Percentiles rank a stretch among this genome's conserved stretches.
Conservation (phyloP, 2,888 invertebrate species). For the Portevinia maculata region DNA sequence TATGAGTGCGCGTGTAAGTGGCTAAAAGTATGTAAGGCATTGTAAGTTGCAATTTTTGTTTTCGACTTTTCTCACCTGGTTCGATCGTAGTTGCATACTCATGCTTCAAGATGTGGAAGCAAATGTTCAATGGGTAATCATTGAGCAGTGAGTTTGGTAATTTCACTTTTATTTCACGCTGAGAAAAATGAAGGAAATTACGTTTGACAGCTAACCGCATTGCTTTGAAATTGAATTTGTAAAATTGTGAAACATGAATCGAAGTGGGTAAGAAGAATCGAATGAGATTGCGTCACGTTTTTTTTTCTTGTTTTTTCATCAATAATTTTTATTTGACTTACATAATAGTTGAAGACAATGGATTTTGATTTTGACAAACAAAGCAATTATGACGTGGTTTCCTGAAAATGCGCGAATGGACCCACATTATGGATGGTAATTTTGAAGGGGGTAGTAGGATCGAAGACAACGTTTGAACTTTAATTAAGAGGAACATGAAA, state of each 20-base stretch:
- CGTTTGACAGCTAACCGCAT: conserved; percentile 21
- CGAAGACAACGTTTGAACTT: no score
- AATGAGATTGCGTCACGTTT: neutral
- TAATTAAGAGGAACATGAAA: no score
- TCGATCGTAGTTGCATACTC: conserved; percentile 36
- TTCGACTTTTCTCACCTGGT: conserved; percentile 16
- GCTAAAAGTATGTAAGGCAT: neutral
- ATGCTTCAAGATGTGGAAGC: conserved; percentile 25
- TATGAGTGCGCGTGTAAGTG: neutral
- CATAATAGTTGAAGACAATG: conserved; percentile 11
- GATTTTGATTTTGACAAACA: neutral
- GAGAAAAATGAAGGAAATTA: conserved; percentile 17
- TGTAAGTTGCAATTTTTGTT: neutral
- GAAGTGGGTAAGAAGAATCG: neutral
- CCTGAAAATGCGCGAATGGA: neutral
- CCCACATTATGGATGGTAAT: no score
- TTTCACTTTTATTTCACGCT: conserved; percentile 38
- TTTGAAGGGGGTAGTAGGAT: no score
- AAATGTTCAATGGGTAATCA: conserved; percentile 51
- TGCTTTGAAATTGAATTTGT: conserved; percentile 5
- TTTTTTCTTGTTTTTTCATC: neutral
- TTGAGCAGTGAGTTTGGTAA: conserved; percentile 43
- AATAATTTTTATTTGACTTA: conserved; percentile 22
- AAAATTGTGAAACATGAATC: conserved; percentile 11
- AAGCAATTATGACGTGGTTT: neutral